Conservation (phyloP, 2,888 invertebrate genomes). For the Sphaeridia pumilis region DNA sequence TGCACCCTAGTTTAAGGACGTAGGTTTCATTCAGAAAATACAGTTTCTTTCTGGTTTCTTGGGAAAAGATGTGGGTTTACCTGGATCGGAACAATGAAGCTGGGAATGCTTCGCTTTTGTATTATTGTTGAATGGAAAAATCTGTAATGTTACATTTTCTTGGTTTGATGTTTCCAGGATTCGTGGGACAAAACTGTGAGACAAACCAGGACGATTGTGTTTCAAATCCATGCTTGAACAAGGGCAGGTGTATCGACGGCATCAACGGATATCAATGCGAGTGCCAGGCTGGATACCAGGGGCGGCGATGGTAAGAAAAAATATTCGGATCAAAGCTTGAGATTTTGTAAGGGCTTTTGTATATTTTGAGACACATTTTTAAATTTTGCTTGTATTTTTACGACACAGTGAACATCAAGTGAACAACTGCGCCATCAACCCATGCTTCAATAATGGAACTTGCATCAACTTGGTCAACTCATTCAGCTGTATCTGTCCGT, state of each 20-base stretch:
- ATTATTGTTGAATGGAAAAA: background rate
- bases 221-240: slow-evolving; percentile 59
- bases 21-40: no score
- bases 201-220: slow-evolving; percentile 75
- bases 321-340: slow-evolving; percentile 5
- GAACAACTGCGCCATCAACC: slow-evolving; percentile 78
- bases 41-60: no score
- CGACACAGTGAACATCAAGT: slow-evolving; percentile 89
- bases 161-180: slow-evolving; percentile 49
- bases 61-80: no score
- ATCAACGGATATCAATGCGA: slow-evolving; percentile 79
- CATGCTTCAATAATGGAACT: slow-evolving; percentile 74
- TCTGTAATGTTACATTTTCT: slow-evolving; percentile 9
- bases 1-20: no score
- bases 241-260: slow-evolving; percentile 38
- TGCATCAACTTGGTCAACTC: slow-evolving; percentile 80
- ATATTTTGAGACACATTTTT: background rate
- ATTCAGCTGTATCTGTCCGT: slow-evolving; percentile 74
- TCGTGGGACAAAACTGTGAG: slow-evolving; percentile 74
- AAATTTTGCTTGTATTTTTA: background rate
- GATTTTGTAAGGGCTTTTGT: background rate
- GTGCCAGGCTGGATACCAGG: slow-evolving; percentile 77
- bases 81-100: background rate
- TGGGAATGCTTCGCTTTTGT: background rate
- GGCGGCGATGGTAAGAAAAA: slow-evolving; percentile 57